phyloP scores from a whole-genome alignment of 2,888 invertebrate species.

The Auanema sp. region DNA sequence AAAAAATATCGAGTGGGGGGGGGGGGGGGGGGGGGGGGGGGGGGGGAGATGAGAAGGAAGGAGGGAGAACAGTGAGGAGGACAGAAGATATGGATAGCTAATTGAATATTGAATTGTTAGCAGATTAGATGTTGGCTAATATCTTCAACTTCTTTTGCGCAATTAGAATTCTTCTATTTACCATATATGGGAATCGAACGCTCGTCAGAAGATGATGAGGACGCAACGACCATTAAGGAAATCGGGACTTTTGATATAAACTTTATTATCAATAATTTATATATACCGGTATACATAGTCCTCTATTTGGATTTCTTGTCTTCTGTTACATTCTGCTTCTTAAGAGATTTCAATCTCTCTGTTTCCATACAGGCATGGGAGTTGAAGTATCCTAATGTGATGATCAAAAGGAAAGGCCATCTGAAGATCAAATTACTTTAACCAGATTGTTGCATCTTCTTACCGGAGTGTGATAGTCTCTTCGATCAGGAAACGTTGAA shows the following conservation, averaged over 20 bases:
- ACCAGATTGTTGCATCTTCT: not conserved
- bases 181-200: not conserved
- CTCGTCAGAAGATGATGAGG: too few relatives aligned
- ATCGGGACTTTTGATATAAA: not conserved
- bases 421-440: slow-evolving; percentile 18
- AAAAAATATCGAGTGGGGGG: too few relatives aligned
- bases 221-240: not conserved
- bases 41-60: too few relatives aligned
- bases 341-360: slow-evolving; percentile 31
- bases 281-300: slow-evolving; percentile 7
- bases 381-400: slow-evolving; percentile 59
- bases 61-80: too few relatives aligned
- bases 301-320: slow-evolving; percentile 15
- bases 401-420: slow-evolving; percentile 59
- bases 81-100: too few relatives aligned
- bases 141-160: too few relatives aligned
- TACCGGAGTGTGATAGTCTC: slow-evolving; percentile 59
- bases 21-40: too few relatives aligned
- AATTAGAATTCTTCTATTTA: too few relatives aligned
- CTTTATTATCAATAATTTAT: not conserved
- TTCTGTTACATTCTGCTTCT: slow-evolving; percentile 17
- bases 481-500: slow-evolving; percentile 61
- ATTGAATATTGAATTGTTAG: too few relatives aligned
- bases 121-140: too few relatives aligned
- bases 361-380: slow-evolving; percentile 59